Evolutionary conservation across 1,140 invertebrate species (phyloP).

Genomic region (Drepana arcuata): DNA sequence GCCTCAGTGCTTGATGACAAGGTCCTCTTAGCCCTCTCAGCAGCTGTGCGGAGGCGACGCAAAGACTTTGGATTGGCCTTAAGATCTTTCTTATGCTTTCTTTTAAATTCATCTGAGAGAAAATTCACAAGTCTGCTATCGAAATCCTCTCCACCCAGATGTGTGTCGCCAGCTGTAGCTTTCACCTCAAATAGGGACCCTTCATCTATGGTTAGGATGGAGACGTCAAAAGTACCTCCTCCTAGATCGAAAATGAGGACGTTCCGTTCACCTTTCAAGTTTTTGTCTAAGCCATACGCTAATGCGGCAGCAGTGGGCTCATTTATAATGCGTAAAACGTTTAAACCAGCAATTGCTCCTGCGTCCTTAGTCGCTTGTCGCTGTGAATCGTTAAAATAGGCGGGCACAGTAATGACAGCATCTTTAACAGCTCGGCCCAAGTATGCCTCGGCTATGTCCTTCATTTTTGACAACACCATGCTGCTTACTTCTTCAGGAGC

Average conservation of each 20-base stretch:
- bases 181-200: slow-evolving; percentile 85
- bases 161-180: slow-evolving; percentile 83
- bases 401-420: slow-evolving; percentile 78
- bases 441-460: slow-evolving; percentile 77
- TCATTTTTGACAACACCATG: slow-evolving; percentile 75
- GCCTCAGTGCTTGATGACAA: slow-evolving; percentile 70
- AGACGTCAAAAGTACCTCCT: slow-evolving; percentile 86
- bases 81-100: slow-evolving; percentile 70
- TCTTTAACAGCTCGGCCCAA: slow-evolving; percentile 77
- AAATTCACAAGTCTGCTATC: slow-evolving; percentile 87
- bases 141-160: slow-evolving; percentile 89
- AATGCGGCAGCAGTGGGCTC: slow-evolving; percentile 84
- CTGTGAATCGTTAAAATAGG: slow-evolving; percentile 74
- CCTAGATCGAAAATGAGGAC: slow-evolving; percentile 69
- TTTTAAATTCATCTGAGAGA: slow-evolving; percentile 74
- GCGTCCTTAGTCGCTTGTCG: slow-evolving; percentile 69
- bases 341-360: slow-evolving; percentile 77
- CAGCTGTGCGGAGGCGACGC: slow-evolving; percentile 76
- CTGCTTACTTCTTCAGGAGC: slow-evolving; percentile 84
- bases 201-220: slow-evolving; percentile 88
- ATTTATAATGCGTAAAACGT: slow-evolving; percentile 83
- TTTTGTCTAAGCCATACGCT: slow-evolving; percentile 83
- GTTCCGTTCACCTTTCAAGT: slow-evolving; percentile 77
- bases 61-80: slow-evolving; percentile 56
- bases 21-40: slow-evolving; percentile 72